phyloP scores from a whole-genome alignment of 2,797 vertebrate genomes.

The Sparidentex hasta region DNA sequence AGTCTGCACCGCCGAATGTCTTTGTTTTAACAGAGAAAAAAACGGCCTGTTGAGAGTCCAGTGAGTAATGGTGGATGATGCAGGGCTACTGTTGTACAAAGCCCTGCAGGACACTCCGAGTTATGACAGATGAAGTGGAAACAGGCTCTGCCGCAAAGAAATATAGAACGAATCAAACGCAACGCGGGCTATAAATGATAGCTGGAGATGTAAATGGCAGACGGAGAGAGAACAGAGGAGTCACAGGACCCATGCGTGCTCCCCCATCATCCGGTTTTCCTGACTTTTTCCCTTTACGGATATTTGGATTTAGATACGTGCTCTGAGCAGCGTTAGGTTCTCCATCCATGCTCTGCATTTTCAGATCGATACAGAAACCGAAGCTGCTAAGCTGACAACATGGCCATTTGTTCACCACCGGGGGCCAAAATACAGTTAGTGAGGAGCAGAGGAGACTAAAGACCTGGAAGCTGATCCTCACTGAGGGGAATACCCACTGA shows the following conservation, averaged over 20 bases:
- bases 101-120: slow-evolving; percentile 53
- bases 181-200: slow-evolving; percentile 43
- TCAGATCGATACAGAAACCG: slow-evolving; percentile 61
- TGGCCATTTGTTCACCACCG: slow-evolving; percentile 57
- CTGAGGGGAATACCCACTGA: not conserved
- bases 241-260: slow-evolving; percentile 24
- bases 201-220: slow-evolving; percentile 40
- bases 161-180: slow-evolving; percentile 46
- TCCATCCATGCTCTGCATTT: slow-evolving; percentile 29
- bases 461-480: slow-evolving; percentile 23
- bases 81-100: slow-evolving; percentile 49
- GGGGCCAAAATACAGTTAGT: slow-evolving; percentile 45
- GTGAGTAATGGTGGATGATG: slow-evolving; percentile 52
- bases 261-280: slow-evolving; percentile 40
- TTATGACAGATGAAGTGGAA: slow-evolving; percentile 70
- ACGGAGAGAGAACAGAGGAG: slow-evolving; percentile 38
- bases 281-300: slow-evolving; percentile 44
- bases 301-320: slow-evolving; percentile 36
- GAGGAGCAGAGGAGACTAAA: slow-evolving; percentile 21
- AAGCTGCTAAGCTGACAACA: slow-evolving; percentile 66
- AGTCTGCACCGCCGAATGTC: not conserved
- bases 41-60: slow-evolving; percentile 51
- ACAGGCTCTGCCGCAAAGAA: slow-evolving; percentile 44
- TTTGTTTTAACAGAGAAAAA: slow-evolving; percentile 29
- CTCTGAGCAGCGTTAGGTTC: slow-evolving; percentile 20